Conservation (phyloP, 2,888 invertebrate genomes). For the Junonia oenone region DNA sequence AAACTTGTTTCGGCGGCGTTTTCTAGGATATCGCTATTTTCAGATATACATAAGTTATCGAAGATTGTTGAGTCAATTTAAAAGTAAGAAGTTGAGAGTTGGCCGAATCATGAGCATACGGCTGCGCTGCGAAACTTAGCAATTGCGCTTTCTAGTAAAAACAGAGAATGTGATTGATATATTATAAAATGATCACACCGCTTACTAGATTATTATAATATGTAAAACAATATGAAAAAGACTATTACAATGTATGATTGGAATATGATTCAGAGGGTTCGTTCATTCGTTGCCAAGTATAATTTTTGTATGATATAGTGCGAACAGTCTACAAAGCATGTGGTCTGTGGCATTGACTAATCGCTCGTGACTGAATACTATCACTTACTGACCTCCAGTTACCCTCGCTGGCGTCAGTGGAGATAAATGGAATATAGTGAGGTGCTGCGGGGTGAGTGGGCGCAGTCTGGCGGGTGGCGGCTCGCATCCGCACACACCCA, state of each 20-base stretch:
- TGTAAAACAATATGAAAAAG: conserved; percentile 1
- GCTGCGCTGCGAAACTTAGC: neutral
- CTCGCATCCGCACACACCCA: conserved; percentile 39
- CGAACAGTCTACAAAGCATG: conserved; percentile 24
- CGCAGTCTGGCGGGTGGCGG: conserved; percentile 35
- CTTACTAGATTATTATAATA: no score
- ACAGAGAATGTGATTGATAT: neutral
- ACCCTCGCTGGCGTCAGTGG: conserved; percentile 37
- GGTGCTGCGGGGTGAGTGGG: conserved; percentile 35
- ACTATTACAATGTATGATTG: conserved; percentile 12
- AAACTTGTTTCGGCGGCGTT: conserved; percentile 32
- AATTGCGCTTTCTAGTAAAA: neutral
- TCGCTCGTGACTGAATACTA: conserved; percentile 37
- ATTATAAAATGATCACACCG: neutral
- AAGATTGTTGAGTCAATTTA: conserved; percentile 8
- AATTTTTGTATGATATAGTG: conserved; percentile 22
- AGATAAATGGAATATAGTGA: conserved; percentile 36
- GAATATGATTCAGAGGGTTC: conserved; percentile 12
- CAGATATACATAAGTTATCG: conserved; percentile 17
- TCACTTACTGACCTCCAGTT: conserved; percentile 40
- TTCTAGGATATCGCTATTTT: conserved; percentile 30
- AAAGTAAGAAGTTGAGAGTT: neutral
- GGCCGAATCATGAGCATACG: neutral
- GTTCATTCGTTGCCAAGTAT: conserved; percentile 15
- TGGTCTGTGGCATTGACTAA: conserved; percentile 35